phyloP scores from a whole-genome alignment of 2,113 vertebrate genomes.

The Rostratula benghalensis region DNA sequence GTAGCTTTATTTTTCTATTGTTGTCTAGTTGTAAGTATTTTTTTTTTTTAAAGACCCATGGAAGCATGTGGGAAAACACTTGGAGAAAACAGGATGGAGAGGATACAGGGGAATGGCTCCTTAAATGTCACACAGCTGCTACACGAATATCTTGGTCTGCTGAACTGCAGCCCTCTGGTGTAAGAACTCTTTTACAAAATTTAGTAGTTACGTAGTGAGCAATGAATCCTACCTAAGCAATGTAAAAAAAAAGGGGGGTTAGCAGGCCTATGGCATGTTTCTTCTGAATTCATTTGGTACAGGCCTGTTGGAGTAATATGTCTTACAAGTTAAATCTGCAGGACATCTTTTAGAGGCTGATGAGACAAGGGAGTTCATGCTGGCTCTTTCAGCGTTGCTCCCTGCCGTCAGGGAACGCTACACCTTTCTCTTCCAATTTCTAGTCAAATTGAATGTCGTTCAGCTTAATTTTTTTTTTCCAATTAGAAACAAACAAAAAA shows the following conservation, averaged over 20 bases:
- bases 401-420: accelerated
- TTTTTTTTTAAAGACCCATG: background rate
- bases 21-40: background rate
- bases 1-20: background rate
- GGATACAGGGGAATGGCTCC: background rate
- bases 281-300: background rate
- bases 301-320: background rate
- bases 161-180: background rate
- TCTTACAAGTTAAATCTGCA: background rate
- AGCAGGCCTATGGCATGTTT: background rate
- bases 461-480: background rate
- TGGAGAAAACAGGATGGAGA: background rate
- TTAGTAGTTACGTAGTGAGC: background rate
- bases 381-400: accelerated
- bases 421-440: background rate
- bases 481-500: background rate
- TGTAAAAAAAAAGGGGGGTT: background rate
- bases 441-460: background rate
- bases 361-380: accelerated
- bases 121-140: background rate
- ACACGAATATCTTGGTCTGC: background rate
- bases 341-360: accelerated
- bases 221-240: background rate
- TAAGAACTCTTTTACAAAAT: background rate
- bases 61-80: accelerated